These are phyloP conservation scores for Chrysolina haemoptera DNA, from an alignment of 2,888 invertebrate species.

Conservation along the genomic window DNA sequence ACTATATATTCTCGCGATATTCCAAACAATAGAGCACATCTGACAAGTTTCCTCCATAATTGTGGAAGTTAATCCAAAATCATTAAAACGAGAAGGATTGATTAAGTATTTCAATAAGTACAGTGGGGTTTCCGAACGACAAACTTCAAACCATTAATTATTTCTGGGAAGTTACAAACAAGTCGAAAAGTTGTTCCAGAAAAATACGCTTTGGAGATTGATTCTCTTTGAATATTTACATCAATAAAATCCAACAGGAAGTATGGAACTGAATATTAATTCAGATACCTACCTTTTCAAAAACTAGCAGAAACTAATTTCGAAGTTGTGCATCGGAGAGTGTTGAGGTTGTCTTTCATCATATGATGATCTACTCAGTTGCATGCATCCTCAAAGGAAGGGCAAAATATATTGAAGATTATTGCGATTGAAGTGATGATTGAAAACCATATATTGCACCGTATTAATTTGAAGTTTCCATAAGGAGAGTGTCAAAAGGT, in stretches of 20 bases:
- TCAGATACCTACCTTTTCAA: slow-evolving; percentile 34
- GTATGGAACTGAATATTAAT: slow-evolving; percentile 44
- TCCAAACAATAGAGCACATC: slow-evolving; percentile 34
- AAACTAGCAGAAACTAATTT: slow-evolving; percentile 44
- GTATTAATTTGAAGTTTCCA: no score
- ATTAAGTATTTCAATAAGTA: slow-evolving; percentile 51
- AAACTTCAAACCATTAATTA: slow-evolving; percentile 50
- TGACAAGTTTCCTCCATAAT: slow-evolving; percentile 47
- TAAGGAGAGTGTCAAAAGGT: no score
- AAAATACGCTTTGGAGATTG: slow-evolving; percentile 47
- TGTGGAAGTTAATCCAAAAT: slow-evolving; percentile 50
- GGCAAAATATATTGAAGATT: not conserved
- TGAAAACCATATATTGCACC: no score
- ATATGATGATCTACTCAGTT: not conserved
- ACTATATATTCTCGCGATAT: slow-evolving; percentile 32
- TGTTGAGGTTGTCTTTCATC: slow-evolving; percentile 23
- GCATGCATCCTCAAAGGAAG: not conserved
- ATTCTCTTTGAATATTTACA: slow-evolving; percentile 49
- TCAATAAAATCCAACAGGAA: slow-evolving; percentile 42
- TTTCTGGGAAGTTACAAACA: slow-evolving; percentile 46
- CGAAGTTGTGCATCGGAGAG: slow-evolving; percentile 40
- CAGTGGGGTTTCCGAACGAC: slow-evolving; percentile 38
- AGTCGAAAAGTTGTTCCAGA: slow-evolving; percentile 45
- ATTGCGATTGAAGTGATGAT: no score
- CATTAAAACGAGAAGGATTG: slow-evolving; percentile 51